Conservation (phyloP, 2,888 invertebrate genomes). For the Clanis bilineata region DNA sequence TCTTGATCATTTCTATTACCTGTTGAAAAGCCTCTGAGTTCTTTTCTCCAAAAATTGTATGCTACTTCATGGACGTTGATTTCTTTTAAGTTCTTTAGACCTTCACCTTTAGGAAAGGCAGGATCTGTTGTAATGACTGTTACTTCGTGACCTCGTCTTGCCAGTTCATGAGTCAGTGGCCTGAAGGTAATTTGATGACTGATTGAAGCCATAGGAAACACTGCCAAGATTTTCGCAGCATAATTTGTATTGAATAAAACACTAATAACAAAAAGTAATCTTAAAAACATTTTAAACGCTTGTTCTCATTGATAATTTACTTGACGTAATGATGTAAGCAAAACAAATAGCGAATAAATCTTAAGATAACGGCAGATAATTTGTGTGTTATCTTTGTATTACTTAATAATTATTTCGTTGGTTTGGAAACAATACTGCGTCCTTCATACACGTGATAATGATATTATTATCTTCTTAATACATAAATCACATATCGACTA, state of each 20-base stretch:
- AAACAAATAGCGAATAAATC: neutral
- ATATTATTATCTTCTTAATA: too few relatives aligned
- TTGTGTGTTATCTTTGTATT: neutral
- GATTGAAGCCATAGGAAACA: conserved; percentile 53
- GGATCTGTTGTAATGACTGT: conserved; percentile 60
- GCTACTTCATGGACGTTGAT: conserved; percentile 52
- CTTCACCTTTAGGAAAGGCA: conserved; percentile 36
- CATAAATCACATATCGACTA: too few relatives aligned
- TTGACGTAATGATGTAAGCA: neutral
- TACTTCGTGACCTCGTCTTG: conserved; percentile 61
- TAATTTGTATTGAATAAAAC: conserved; percentile 14
- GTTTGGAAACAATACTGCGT: neutral
- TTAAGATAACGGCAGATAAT: neutral
- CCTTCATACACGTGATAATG: too few relatives aligned
- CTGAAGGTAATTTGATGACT: conserved; percentile 64
- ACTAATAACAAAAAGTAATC: neutral
- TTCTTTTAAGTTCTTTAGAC: conserved; percentile 53
- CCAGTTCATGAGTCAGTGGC: conserved; percentile 53
- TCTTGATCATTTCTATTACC: conserved; percentile 29
- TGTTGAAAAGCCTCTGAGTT: conserved; percentile 16
- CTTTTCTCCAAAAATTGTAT: conserved; percentile 28
- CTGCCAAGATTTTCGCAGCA: conserved; percentile 52
- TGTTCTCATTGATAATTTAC: neutral
- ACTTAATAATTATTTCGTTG: neutral
- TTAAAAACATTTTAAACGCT: neutral